Evolutionary conservation across 2,888 invertebrate genomes (phyloP).

Genomic region (Hydraecia micacea): DNA sequence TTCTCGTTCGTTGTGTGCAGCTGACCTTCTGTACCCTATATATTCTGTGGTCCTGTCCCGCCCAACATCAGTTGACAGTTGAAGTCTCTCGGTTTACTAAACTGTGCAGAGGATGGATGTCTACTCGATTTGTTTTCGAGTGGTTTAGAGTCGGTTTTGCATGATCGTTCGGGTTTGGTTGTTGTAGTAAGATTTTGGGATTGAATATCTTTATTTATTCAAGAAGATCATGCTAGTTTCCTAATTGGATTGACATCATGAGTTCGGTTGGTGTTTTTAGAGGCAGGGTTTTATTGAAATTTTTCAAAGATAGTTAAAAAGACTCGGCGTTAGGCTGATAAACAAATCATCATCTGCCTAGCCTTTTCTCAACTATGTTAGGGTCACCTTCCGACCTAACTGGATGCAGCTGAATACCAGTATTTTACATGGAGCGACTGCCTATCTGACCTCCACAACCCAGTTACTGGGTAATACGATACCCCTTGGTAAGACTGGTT

Average conservation of each 20-base stretch:
- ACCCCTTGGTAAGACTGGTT: too few species aligned
- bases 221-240: background rate
- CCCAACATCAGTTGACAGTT: constrained; percentile 39
- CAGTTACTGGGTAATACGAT: too few species aligned
- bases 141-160: constrained; percentile 32
- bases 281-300: background rate
- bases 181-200: background rate
- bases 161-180: constrained; percentile 12
- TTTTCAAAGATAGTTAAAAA: background rate
- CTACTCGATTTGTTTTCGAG: constrained; percentile 38
- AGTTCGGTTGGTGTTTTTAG: background rate
- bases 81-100: constrained; percentile 43
- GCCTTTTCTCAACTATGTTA: too few species aligned
- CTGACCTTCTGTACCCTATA: background rate
- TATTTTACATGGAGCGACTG: too few species aligned
- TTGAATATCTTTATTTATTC: constrained; percentile 3
- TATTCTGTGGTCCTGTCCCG: constrained; percentile 18
- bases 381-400: too few species aligned
- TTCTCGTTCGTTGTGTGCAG: background rate
- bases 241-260: background rate
- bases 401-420: too few species aligned
- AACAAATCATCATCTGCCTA: too few species aligned
- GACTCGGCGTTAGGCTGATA: background rate
- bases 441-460: too few species aligned
- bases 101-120: constrained; percentile 43